A percentile compares a stretch with the other conserved stretches of the same genome.
These are phyloP conservation scores for Caranx melampygus DNA, from an alignment of 2,113 vertebrate species.

Conservation along the genomic window DNA sequence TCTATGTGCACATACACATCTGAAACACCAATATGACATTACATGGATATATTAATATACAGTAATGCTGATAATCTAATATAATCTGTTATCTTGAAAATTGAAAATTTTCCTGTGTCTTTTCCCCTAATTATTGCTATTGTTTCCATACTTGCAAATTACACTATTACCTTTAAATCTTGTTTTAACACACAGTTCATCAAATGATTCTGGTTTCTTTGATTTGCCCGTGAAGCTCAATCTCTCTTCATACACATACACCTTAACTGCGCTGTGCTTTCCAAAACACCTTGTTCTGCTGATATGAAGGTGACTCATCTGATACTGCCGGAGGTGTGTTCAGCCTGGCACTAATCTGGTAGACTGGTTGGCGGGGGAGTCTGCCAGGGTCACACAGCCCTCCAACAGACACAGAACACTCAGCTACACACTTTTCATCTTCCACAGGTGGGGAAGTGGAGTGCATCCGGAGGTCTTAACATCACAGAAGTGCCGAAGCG, in stretches of 20 bases:
- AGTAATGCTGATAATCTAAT: not conserved
- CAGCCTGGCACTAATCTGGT: conserved; percentile 62
- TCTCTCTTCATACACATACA: conserved; percentile 35
- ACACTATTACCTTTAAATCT: not conserved
- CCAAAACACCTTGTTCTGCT: conserved; percentile 41
- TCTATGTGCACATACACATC: not conserved
- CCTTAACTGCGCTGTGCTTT: conserved; percentile 26
- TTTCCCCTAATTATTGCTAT: not conserved
- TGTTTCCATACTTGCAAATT: not conserved
- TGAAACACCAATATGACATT: not conserved
- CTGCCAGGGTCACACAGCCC: conserved; percentile 55
- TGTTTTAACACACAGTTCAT: conserved; percentile 5
- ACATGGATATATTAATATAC: not conserved
- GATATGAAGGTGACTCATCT: conserved; percentile 69
- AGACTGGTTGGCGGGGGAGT: conserved; percentile 46
- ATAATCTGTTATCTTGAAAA: not conserved
- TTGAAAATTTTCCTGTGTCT: not conserved
- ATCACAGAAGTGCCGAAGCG: conserved; percentile 94
- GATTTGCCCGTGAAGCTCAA: conserved; percentile 47
- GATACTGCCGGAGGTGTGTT: conserved; percentile 68
- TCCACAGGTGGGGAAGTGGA: conserved; percentile 97
- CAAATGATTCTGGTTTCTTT: conserved; percentile 30
- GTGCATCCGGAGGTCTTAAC: conserved; percentile 92
- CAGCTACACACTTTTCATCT: conserved; percentile 71
- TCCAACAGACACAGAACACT: conserved; percentile 54